These are phyloP conservation scores for Tapirus terrestris DNA, from an alignment of 2,113 vertebrate genomes.

Conservation along the genomic window DNA sequence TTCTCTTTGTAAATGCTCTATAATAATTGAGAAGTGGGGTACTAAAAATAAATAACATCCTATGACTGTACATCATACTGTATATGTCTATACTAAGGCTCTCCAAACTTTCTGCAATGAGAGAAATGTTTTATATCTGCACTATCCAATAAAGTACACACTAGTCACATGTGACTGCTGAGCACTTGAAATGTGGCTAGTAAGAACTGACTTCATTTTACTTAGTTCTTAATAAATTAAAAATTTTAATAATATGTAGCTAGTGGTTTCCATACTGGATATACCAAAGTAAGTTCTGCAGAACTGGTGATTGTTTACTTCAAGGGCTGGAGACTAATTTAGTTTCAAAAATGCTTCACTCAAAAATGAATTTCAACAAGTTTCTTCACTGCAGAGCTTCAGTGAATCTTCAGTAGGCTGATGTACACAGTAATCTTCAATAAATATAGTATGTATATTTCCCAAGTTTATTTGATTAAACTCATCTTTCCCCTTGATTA, in stretches of 20 bases:
- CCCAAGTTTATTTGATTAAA: not conserved
- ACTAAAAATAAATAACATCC: conserved; percentile 5
- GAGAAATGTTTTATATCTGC: not conserved
- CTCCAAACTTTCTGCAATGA: not conserved
- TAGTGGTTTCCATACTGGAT: not conserved
- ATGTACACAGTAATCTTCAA: no score
- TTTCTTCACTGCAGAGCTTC: not conserved
- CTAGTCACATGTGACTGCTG: not conserved
- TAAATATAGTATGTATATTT: not conserved
- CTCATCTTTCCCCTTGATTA: not conserved
- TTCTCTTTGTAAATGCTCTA: not conserved
- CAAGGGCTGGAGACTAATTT: not conserved
- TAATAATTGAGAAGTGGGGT: not conserved
- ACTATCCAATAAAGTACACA: not conserved
- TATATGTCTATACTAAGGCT: not conserved
- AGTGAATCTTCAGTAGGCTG: no score
- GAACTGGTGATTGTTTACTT: not conserved
- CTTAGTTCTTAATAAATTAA: not conserved
- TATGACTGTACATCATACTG: not conserved
- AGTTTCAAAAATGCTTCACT: not conserved
- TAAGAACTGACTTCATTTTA: not conserved
- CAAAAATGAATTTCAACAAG: not conserved
- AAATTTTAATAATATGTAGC: not conserved
- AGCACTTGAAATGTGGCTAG: not conserved
- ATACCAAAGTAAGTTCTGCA: not conserved